Percentiles rank a stretch among this genome's conserved stretches.
These are phyloP conservation scores for Bos taurus DNA, from an alignment of 2,113 vertebrate species.

Conservation along the genomic window DNA sequence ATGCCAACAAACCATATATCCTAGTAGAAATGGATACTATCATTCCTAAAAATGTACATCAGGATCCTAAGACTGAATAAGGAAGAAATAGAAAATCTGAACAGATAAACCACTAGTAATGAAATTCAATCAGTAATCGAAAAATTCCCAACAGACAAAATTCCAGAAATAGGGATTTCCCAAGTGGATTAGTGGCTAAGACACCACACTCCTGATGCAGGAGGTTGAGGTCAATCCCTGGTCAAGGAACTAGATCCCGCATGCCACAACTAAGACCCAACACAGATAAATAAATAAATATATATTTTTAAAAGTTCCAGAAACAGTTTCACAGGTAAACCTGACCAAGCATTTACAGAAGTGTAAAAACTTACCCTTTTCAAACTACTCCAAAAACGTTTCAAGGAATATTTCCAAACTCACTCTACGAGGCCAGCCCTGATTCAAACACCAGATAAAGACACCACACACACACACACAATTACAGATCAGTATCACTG, in stretches of 20 bases:
- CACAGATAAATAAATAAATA: neutral
- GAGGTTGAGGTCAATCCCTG: neutral
- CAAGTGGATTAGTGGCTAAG: neutral
- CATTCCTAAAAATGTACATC: neutral
- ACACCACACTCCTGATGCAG: neutral
- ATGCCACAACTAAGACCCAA: neutral
- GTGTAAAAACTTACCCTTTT: neutral
- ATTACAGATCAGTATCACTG: neutral
- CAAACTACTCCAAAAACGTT: neutral
- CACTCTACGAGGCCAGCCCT: neutral
- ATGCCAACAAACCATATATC: neutral
- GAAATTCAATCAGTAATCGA: neutral
- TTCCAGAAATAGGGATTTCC: neutral
- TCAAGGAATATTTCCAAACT: neutral
- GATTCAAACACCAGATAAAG: neutral
- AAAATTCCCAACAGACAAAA: neutral
- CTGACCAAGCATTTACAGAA: neutral
- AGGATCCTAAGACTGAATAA: neutral
- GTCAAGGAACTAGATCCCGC: neutral
- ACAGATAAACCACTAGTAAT: neutral
- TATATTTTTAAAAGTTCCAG: neutral
- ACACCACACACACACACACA: neutral
- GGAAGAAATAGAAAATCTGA: neutral
- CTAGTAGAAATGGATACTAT: neutral
- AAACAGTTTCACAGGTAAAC: neutral